Base-by-base conservation (phyloP, 2,888 invertebrate species). In the Kryphioiulus occultus region DNA sequence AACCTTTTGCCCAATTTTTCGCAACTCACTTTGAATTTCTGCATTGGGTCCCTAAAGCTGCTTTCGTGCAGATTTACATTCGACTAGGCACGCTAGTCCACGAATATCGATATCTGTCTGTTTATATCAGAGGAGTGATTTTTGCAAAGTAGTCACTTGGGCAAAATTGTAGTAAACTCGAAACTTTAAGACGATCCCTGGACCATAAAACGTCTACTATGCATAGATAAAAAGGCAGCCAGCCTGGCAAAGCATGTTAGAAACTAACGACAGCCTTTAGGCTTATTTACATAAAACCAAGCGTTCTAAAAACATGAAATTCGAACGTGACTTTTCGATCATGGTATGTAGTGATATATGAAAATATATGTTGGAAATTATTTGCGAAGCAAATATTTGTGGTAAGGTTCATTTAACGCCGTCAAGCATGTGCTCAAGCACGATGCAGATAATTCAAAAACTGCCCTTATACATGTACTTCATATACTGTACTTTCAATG, bases 1-100 rank as follows among this genome's bases (percentile, higher is more conserved):
- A 78, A 78, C 78, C 78, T 78, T 78, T 78, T 78, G 78, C 78
- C 78, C 78, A 78, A 78, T 78, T 78, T 78, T 78, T 78, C 78
- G 78, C 78, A 78, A 78, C 78, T 78, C 78, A 30, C 78, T 78
- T 30, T 32, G 30, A 30, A 78, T 78, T 78, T 78, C 30, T 32
- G 10, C 78, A 17, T 30, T 78, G 30, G 30, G 78, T 78, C 78
- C 78, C 78, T 78, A 26, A 78, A 78, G 78, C 78, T 78, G 17
- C 78, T 30, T 17, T 78, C 78, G 30, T 15, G 78, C 78, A 78
- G 78, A 78, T 78, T 78, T 78, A 15, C 78, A 78, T 78, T 30
- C 78, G 78, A 30, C 78, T 78, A 78, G 78, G 78, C 78, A 78
- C 15, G 17, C 30, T 78, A 30, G 78, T 15, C 78, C 30, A 26